phyloP scores from a whole-genome alignment of 2,888 invertebrate genomes.

The Seira ritae region DNA sequence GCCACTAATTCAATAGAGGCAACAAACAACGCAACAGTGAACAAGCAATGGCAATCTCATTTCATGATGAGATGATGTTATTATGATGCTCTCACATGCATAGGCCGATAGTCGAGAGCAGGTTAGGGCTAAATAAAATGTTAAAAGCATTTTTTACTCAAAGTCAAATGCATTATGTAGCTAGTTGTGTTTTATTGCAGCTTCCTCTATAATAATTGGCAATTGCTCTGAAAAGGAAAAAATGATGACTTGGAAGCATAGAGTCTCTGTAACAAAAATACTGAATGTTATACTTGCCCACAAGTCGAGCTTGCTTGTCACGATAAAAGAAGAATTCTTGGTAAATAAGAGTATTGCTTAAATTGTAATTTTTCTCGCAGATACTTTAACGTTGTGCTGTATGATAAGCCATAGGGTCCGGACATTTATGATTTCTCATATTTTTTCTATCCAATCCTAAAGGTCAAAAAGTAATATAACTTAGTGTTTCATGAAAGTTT shows the following conservation, averaged over 20 bases:
- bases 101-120: not conserved
- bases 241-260: slow-evolving; percentile 33
- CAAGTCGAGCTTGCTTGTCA: slow-evolving; percentile 1
- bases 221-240: not conserved
- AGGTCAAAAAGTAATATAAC: too few relatives aligned
- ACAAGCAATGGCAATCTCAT: too few relatives aligned
- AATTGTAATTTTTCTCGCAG: slow-evolving; percentile 5
- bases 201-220: slow-evolving; percentile 17
- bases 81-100: too few relatives aligned
- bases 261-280: slow-evolving; percentile 31
- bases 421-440: too few relatives aligned
- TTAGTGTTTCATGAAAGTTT: too few relatives aligned
- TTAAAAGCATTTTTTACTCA: not conserved
- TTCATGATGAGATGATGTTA: not conserved
- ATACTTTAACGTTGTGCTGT: slow-evolving; percentile 12
- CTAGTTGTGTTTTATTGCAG: not conserved
- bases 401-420: slow-evolving; percentile 21
- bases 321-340: slow-evolving; percentile 13
- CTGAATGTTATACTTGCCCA: not conserved
- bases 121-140: slow-evolving; percentile 9
- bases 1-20: not conserved
- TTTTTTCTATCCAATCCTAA: too few relatives aligned
- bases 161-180: slow-evolving; percentile 14
- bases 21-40: slow-evolving; percentile 8
- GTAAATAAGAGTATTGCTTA: slow-evolving; percentile 16